A percentile compares a stretch with the other conserved stretches of the same genome.
phyloP scores from a whole-genome alignment of 2,888 invertebrate species.

The Spisula subtruncata region DNA sequence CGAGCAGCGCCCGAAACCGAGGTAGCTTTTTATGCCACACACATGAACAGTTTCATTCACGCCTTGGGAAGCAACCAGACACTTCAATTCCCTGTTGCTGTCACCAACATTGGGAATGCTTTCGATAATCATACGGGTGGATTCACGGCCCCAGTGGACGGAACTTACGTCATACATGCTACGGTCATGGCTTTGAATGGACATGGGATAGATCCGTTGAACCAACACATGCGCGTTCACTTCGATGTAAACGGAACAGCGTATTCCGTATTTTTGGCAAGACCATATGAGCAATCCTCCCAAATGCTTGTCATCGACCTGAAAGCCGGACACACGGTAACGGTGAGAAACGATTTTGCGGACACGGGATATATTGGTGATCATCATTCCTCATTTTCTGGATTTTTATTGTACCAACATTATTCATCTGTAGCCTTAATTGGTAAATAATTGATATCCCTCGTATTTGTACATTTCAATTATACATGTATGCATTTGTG shows the following conservation, averaged over 20 bases:
- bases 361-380: no score
- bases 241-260: conserved; percentile 24
- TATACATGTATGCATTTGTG: no score
- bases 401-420: no score
- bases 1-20: no score
- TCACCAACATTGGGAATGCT: conserved; percentile 26
- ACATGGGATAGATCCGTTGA: neutral
- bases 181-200: no score
- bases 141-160: conserved; percentile 15
- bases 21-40: no score
- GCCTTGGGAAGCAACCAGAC: neutral
- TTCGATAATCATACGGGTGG: neutral
- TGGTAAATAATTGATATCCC: no score
- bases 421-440: no score
- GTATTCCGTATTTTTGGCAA: neutral
- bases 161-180: neutral
- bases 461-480: no score
- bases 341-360: neutral
- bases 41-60: no score
- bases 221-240: neutral
- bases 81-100: neutral
- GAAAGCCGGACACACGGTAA: neutral
- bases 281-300: neutral
- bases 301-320: conserved; percentile 20
- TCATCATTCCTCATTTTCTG: no score